These are phyloP conservation scores for Hololepta plana DNA, from an alignment of 2,888 invertebrate species.

Conservation along the genomic window DNA sequence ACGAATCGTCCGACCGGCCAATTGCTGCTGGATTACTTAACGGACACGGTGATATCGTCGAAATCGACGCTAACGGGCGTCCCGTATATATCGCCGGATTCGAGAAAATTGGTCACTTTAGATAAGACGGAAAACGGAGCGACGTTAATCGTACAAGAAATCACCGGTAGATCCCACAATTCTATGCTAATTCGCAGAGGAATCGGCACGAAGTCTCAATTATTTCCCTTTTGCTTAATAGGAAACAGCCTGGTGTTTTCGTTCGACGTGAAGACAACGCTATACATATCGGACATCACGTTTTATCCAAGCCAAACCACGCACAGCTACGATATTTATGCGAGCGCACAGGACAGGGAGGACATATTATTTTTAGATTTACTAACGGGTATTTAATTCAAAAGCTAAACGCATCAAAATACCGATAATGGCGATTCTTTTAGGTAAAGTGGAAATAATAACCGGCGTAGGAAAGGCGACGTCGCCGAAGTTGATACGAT, in stretches of 20 bases:
- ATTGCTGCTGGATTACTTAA: conserved; percentile 50
- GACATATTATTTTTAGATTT: conserved; percentile 53
- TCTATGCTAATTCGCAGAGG: neutral
- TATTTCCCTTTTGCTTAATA: conserved; percentile 18
- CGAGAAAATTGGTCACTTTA: conserved; percentile 46
- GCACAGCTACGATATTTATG: conserved; percentile 56
- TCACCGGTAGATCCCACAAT: conserved; percentile 30
- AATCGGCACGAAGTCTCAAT: neutral
- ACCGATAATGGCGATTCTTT: conserved; percentile 8
- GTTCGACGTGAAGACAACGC: conserved; percentile 56
- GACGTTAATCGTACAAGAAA: conserved; percentile 44
- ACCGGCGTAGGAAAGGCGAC: conserved; percentile 49
- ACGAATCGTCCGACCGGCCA: conserved; percentile 45
- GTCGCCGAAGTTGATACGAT: conserved; percentile 34
- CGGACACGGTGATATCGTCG: conserved; percentile 46
- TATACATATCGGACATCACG: conserved; percentile 52
- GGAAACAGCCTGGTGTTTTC: conserved; percentile 45
- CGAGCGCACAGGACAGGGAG: conserved; percentile 51
- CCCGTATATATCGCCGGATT: conserved; percentile 53
- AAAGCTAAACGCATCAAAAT: conserved; percentile 2
- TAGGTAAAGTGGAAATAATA: conserved; percentile 59
- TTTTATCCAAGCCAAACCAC: conserved; percentile 54
- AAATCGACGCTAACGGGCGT: conserved; percentile 42
- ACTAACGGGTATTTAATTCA: conserved; percentile 32
- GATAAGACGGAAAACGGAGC: conserved; percentile 37